A percentile compares a stretch with the other conserved stretches of the same genome.
Conservation (phyloP, 1,140 invertebrate species). For the Whitmania pigra region DNA sequence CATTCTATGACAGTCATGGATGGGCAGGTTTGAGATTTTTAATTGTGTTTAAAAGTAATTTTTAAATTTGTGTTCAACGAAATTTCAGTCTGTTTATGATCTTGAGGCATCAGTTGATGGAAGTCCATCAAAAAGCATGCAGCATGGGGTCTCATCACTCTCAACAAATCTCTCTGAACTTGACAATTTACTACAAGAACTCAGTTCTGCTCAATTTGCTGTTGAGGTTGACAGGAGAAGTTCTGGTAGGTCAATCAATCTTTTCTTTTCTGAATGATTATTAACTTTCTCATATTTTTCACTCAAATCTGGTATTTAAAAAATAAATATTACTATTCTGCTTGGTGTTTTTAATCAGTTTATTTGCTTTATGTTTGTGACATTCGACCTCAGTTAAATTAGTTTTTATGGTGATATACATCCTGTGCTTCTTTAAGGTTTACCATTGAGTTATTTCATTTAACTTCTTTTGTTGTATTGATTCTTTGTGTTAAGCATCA, state of each 20-base stretch:
- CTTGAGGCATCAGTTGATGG: too few relatives aligned
- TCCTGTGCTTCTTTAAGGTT: too few relatives aligned
- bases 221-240: constrained; percentile 37
- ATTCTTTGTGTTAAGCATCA: too few relatives aligned
- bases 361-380: background rate
- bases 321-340: background rate
- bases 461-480: too few relatives aligned
- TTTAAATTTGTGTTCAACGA: background rate
- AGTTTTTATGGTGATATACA: background rate
- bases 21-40: background rate
- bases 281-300: background rate
- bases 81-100: background rate
- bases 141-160: constrained; percentile 44
- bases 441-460: too few relatives aligned
- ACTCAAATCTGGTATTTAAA: background rate
- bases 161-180: constrained; percentile 76
- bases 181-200: constrained; percentile 75
- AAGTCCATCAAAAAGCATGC: constrained; percentile 15
- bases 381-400: background rate
- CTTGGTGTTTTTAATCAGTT: background rate
- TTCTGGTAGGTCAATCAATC: background rate
- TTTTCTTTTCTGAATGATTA: background rate
- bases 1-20: background rate
- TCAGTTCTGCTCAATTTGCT: constrained; percentile 64
- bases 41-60: background rate